Conservation (phyloP, 2,113 vertebrate genomes). For the Corythoichthys intestinalis region DNA sequence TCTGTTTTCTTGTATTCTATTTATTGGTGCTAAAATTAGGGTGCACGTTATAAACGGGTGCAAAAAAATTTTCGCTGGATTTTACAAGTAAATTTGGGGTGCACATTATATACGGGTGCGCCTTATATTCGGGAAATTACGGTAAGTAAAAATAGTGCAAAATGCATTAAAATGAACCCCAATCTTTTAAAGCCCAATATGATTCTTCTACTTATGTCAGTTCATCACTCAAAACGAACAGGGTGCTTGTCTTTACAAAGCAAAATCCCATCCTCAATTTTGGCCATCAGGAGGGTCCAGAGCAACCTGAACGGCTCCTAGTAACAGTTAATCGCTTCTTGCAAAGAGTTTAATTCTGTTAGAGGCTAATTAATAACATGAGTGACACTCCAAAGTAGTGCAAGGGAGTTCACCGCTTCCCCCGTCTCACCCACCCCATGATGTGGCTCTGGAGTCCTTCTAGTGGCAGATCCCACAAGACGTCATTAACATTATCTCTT, state of each 20-base stretch:
- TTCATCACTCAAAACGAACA: too few relatives aligned
- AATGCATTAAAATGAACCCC: too few relatives aligned
- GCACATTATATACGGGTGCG: too few relatives aligned
- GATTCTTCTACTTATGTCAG: too few relatives aligned
- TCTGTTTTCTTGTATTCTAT: too few relatives aligned
- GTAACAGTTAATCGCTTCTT: conserved; percentile 35
- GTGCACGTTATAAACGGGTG: too few relatives aligned
- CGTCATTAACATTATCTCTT: conserved; percentile 67
- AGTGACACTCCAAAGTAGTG: conserved; percentile 39
- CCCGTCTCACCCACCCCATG: conserved; percentile 6
- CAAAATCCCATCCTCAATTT: background rate
- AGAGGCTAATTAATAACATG: conserved; percentile 38
- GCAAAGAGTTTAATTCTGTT: conserved; percentile 57
- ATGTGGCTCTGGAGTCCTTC: conserved; percentile 44
- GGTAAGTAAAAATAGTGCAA: too few relatives aligned
- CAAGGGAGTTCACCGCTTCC: conserved; percentile 46
- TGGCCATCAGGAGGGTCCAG: background rate
- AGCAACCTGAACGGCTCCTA: background rate
- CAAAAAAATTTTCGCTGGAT: too few relatives aligned
- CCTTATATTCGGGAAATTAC: too few relatives aligned
- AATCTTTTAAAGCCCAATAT: too few relatives aligned
- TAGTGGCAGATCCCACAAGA: conserved; percentile 58
- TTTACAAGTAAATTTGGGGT: too few relatives aligned
- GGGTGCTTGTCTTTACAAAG: background rate
- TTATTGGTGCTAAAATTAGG: too few relatives aligned